These are phyloP conservation scores for Pollenia amentaria DNA, from an alignment of 2,888 invertebrate genomes.

Conservation along the genomic window DNA sequence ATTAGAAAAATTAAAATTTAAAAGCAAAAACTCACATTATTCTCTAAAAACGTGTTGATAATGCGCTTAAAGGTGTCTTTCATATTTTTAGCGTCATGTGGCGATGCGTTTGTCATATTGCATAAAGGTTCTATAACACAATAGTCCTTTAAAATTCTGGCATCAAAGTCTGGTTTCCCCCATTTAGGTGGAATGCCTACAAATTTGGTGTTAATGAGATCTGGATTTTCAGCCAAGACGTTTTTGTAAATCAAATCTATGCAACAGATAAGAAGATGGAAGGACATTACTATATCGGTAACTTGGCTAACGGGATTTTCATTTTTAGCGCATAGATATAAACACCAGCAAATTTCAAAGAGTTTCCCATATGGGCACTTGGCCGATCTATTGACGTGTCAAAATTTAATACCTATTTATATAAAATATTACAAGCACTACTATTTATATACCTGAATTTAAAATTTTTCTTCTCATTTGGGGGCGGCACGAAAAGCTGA, in stretches of 20 bases:
- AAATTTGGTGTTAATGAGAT: conserved; percentile 94
- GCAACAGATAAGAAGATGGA: conserved; percentile 95
- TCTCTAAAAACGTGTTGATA: conserved; percentile 86
- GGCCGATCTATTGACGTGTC: conserved; percentile 82
- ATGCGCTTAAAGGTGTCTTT: conserved; percentile 94
- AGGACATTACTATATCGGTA: conserved; percentile 97
- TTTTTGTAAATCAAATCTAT: conserved; percentile 96
- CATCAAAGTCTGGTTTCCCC: conserved; percentile 86
- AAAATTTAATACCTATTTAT: conserved; percentile 1
- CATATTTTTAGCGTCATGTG: conserved; percentile 95
- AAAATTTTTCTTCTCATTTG: conserved; percentile 83
- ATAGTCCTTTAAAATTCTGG: conserved; percentile 86
- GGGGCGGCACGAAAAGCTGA: conserved; percentile 91
- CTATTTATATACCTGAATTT: conserved; percentile 80
- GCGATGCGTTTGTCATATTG: conserved; percentile 91
- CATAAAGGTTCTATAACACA: conserved; percentile 94
- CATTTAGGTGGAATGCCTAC: conserved; percentile 91
- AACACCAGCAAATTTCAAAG: conserved; percentile 97
- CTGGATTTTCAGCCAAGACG: conserved; percentile 92
- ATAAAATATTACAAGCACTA: not conserved
- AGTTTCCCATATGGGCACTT: conserved; percentile 93
- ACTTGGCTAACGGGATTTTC: conserved; percentile 92
- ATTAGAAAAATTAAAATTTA: not conserved
- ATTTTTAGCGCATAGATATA: conserved; percentile 95
- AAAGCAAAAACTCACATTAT: conserved; percentile 77